phyloP scores from a whole-genome alignment of 2,113 vertebrate species.

The Myiagra hebetior region DNA sequence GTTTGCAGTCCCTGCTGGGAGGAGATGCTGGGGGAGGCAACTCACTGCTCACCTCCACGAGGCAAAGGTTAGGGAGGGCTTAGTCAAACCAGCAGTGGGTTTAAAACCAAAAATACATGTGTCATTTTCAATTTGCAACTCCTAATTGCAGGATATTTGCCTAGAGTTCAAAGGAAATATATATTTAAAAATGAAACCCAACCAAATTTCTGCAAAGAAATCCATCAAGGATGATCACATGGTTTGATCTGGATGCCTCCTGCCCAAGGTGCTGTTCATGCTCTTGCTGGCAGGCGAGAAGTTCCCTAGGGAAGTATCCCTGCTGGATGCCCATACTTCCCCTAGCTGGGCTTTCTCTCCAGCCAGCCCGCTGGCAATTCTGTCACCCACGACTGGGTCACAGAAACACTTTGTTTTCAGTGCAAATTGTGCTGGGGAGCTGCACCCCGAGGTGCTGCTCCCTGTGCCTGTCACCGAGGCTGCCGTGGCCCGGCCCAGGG shows the following conservation, averaged over 20 bases:
- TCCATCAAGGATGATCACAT: fast-evolving
- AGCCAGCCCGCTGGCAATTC: neutral
- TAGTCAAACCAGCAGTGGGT: neutral
- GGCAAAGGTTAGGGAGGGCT: neutral
- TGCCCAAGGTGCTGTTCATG: neutral
- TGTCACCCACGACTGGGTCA: fast-evolving
- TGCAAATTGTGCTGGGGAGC: neutral
- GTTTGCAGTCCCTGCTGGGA: fast-evolving
- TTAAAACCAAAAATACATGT: fast-evolving
- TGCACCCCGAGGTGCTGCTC: neutral
- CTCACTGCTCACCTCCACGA: fast-evolving
- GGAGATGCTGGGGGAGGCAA: neutral
- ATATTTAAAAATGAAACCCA: neutral
- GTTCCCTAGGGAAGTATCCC: neutral
- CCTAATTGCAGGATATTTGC: slow-evolving; percentile 38
- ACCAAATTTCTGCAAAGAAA: neutral
- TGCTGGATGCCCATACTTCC: fast-evolving
- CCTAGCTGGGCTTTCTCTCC: neutral
- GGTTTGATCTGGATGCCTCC: neutral
- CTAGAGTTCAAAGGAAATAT: neutral
- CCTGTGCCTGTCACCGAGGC: neutral
- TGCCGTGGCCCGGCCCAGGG: neutral
- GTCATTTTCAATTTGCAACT: neutral
- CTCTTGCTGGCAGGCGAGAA: neutral
- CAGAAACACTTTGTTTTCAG: neutral